Base-by-base conservation (phyloP, 53 echinoderm and acorn worm genomes). In the Paracentrotus lividus region DNA sequence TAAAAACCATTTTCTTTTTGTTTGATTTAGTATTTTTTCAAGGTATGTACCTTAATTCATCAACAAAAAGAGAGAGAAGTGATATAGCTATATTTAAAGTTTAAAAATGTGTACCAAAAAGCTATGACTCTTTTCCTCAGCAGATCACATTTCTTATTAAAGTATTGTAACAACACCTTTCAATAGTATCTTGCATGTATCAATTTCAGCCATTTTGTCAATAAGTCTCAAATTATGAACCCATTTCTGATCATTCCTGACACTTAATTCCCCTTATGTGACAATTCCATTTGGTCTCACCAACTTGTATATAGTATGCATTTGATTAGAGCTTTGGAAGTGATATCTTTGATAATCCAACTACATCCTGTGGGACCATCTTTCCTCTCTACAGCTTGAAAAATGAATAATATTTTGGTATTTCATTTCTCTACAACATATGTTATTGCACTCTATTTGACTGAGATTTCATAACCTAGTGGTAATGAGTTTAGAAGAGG, bases 401-500 rank as follows among this genome's bases (percentile, higher is more conserved):
- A 72, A 67, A 72, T 72, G 40, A 72, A 40, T 72, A 38, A 72
- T 40, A 72, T 40, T 27, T 40, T 18, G 21, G 67, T 76, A 26
- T 81, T 81, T 81, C n/a, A 47, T 81, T 26, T 81, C 24, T 47
- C 9, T 3, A 45, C 7, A 9, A 23, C 47, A 47, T 78, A 44
- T 78, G 78, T 47, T 78, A 45, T 78, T 45, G 26, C 78, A 44
- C 47, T 78, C 45, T 42, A 45, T 47, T 78, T 18, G 78, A 43
- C 3, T 44, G 8, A 12, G 81, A 12, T n/a, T 77, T 5, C 44
- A 81, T n/a, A 45, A 40, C 7, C 18, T 42, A 20, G 47, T 81
- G 81, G 47, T 81, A 81, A 81, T 81, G 81, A 81, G 27, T n/a
- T 81, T 81, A 81, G 26, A 47, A 47, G 81, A 81, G 81, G 45